phyloP scores from a whole-genome alignment of 2,113 vertebrate genomes.

The Hippocampus mohnikei region DNA sequence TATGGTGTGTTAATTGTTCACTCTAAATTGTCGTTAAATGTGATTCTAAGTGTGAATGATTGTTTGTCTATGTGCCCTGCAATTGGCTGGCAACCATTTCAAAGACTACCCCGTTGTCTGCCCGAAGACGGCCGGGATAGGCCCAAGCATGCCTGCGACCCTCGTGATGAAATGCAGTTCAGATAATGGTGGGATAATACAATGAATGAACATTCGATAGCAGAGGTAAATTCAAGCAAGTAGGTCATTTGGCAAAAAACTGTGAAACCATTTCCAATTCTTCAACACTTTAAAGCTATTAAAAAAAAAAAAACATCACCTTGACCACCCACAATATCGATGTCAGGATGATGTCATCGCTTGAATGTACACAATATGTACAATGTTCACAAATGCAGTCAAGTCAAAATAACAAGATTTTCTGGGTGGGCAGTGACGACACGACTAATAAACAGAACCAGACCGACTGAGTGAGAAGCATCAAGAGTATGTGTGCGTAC shows the following conservation, averaged over 20 bases:
- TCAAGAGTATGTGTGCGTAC: constrained; percentile 16
- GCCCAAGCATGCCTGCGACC: too few relatives aligned
- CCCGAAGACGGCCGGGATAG: too few relatives aligned
- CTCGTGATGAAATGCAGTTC: too few relatives aligned
- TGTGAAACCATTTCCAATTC: neutral
- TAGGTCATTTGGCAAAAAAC: neutral
- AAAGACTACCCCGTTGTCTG: too few relatives aligned
- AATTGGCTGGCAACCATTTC: too few relatives aligned
- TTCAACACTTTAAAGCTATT: neutral
- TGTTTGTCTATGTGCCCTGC: too few relatives aligned
- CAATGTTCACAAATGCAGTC: neutral
- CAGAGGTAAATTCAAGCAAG: neutral
- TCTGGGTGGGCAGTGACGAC: constrained; percentile 28
- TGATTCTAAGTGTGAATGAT: too few relatives aligned
- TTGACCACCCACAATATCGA: neutral
- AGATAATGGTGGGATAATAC: too few relatives aligned
- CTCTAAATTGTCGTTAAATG: too few relatives aligned
- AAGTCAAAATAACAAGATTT: neutral
- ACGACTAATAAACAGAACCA: constrained; percentile 61
- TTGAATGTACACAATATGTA: neutral
- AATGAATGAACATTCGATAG: neutral
- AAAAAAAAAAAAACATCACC: neutral
- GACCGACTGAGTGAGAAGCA: constrained; percentile 36
- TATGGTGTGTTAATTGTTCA: too few relatives aligned
- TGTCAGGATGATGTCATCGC: constrained; percentile 4